Evolutionary conservation across 2,888 invertebrate species (phyloP).

Genomic region (Lepidocyrtoides sp.): DNA sequence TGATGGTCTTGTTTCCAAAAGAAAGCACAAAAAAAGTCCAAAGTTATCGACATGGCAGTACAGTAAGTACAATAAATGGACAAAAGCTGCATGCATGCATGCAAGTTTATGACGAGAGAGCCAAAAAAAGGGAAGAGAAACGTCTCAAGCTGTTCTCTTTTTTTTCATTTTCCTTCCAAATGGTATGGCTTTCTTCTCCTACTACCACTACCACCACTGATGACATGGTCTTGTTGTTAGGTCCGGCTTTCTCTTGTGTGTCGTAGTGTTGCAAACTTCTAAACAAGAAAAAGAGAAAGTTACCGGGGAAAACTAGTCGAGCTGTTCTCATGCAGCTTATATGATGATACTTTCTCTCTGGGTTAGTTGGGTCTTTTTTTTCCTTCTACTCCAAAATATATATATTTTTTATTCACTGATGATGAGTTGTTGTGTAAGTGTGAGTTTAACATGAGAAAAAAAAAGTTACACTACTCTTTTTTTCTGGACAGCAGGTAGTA

Average conservation of each 20-base stretch:
- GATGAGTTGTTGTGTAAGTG: not conserved
- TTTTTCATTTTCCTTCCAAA: constrained; percentile 14
- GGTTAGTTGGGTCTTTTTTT: not conserved
- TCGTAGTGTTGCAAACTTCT: not conserved
- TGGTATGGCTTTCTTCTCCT: not conserved
- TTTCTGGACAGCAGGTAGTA: constrained; percentile 61
- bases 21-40: not conserved
- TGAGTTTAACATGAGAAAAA: not conserved
- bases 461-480: not conserved
- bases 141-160: constrained; percentile 58
- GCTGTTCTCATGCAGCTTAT: not conserved
- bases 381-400: not conserved
- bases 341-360: not conserved
- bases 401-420: not conserved
- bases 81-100: not conserved
- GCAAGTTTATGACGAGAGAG: constrained; percentile 23
- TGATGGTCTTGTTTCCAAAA: too few relatives aligned
- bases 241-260: not conserved
- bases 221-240: too few relatives aligned
- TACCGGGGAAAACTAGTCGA: too few relatives aligned
- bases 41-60: not conserved
- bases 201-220: not conserved
- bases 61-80: not conserved
- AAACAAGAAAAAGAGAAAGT: not conserved
- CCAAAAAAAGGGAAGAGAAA: constrained; percentile 13